A percentile compares a stretch with the other conserved stretches of the same genome.
phyloP scores from a whole-genome alignment of 2,888 invertebrate species.

The Limnephilus marmoratus region DNA sequence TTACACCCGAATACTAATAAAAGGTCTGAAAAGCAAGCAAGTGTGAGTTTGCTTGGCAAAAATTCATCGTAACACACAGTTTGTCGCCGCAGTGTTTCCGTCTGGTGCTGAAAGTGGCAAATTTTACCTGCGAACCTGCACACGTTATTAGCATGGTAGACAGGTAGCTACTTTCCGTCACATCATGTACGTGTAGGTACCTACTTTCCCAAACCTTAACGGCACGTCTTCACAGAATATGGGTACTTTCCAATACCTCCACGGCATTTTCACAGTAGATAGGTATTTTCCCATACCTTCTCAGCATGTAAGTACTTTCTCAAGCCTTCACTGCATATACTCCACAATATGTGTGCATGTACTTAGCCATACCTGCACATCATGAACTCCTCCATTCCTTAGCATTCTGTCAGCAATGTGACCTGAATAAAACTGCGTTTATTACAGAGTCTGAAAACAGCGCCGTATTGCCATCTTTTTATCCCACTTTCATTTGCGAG shows the following conservation, averaged over 20 bases:
- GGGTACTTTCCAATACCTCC: not conserved
- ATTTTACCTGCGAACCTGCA: slow-evolving; percentile 23
- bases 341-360: not conserved
- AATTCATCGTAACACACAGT: slow-evolving; percentile 19
- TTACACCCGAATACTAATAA: not conserved
- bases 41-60: slow-evolving; percentile 14
- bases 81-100: not conserved
- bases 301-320: not conserved
- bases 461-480: not conserved
- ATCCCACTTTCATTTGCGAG: not conserved
- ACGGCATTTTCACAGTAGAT: not conserved
- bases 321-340: not conserved
- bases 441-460: slow-evolving; percentile 26
- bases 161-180: not conserved
- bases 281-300: not conserved
- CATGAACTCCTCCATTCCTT: not conserved
- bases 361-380: not conserved
- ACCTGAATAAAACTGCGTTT: slow-evolving; percentile 32
- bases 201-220: not conserved
- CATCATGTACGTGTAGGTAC: not conserved
- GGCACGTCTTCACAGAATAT: not conserved
- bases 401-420: slow-evolving; percentile 36
- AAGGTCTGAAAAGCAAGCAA: slow-evolving; percentile 15
- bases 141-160: slow-evolving; percentile 32
- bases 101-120: slow-evolving; percentile 6